These are phyloP conservation scores for Sarcophilus harrisii DNA, from an alignment of 2,797 vertebrate genomes.

Conservation along the genomic window DNA sequence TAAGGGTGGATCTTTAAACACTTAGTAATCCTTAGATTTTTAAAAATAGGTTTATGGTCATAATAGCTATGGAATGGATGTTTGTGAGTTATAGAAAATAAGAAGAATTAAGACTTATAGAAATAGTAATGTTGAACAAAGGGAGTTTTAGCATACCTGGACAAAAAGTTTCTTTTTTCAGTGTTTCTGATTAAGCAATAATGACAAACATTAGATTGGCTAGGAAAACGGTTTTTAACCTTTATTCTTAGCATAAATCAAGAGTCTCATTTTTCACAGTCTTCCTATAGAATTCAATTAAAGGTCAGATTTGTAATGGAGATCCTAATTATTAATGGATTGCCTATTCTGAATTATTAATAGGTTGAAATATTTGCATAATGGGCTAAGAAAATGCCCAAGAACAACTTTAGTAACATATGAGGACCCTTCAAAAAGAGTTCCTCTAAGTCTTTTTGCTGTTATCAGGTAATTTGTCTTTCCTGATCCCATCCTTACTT, in stretches of 20 bases:
- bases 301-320: conserved; percentile 89
- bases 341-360: conserved; percentile 88
- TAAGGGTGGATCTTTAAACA: background rate
- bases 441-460: conserved; percentile 70
- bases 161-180: conserved; percentile 35
- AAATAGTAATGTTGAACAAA: background rate
- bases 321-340: conserved; percentile 90
- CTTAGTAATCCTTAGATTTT: background rate
- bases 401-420: conserved; percentile 82
- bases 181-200: conserved; percentile 63
- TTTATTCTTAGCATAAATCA: conserved; percentile 89
- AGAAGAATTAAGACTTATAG: background rate
- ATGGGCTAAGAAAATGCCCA: conserved; percentile 85
- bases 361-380: conserved; percentile 87
- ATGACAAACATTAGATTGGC: conserved; percentile 77
- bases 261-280: conserved; percentile 87
- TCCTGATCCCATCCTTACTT: conserved; percentile 58
- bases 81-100: background rate
- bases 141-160: background rate
- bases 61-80: background rate
- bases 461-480: conserved; percentile 49
- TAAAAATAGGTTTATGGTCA: background rate
- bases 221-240: conserved; percentile 87
- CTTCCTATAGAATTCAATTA: conserved; percentile 89
- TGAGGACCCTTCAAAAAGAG: conserved; percentile 75